Evolutionary conservation across 2,888 invertebrate genomes (phyloP), one percentile per base, ranked within the genome.

Genomic region (Augochlorella aurata): DNA sequence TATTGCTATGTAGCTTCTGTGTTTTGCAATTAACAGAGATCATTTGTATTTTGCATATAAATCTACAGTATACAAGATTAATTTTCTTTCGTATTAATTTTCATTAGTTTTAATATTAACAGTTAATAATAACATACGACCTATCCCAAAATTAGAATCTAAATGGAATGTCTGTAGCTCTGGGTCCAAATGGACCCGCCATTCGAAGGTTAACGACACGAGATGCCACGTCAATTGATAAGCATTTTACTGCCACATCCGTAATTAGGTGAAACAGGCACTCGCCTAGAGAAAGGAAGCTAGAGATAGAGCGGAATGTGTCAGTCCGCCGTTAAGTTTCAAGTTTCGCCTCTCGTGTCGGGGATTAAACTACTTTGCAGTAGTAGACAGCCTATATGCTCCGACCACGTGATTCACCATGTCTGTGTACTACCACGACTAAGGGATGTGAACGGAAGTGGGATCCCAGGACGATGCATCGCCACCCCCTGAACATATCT

Each of bases 291-390:
- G 2, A 29, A 21, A 21, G 54, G 5, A 12, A 21, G 54, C 29
- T 49, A n/a, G 63, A 66, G 67, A 47, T 29, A 77, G 66, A 21
- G 58, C 54, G 52, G 52, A 61, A 63, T 68, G 73, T 54, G 44
- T 54, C 69, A 74, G 75, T 79, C 68, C 49, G 83, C 84, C 82
- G 82, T 85, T 84, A 88, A 90, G 87, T 90, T 88, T 87, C 78
- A 87, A 87, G 84, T 86, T 88, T 85, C 81, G 77, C 83, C 83
- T 79, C 68, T 65, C 82, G 73, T 65, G 77, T 73, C 82, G 71
- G 79, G 87, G 90, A 89, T 90, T 90, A 90, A 89, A 87, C 84
- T 77, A 86, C 87, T 90, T 88, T 86, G 80, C 87, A 86, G 84
- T 81, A 76, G 81, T 82, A 83, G 83, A 81, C 80, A 82, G 81